Base-by-base conservation (phyloP, 2,113 vertebrate species). In the Nematolebias whitei region DNA sequence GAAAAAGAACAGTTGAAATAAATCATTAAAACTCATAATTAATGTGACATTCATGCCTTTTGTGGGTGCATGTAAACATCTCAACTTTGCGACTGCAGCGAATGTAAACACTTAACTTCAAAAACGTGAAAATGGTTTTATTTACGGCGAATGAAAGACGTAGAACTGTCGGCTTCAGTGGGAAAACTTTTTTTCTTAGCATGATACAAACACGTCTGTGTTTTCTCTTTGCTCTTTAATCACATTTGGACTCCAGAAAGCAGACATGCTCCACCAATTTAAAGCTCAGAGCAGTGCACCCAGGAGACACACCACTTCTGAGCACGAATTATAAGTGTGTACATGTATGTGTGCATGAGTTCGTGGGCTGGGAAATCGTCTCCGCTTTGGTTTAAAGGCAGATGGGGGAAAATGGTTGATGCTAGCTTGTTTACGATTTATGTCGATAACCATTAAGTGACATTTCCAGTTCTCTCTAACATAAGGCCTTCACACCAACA, bases 211-310 rank as follows among this genome's bases (percentile, higher is more conserved):
- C 54, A 62, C 26, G 14, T 11, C 15, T 72, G 59, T 60, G 57
- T 66, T 73, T 68, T 80, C 66, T 75, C 43, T 43, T 39, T 56
- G 52, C 44, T 35, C 41, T 70, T 78, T 50, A 57, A 79, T 82
- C 62, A 74, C 63, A 64, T 57, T 49, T n/a, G 20, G 67, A 26
- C 32, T 22, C 71, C 20, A 19, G 52, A 54, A 75, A 68, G 53
- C 53, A 78, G 74, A 68, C 84, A 68, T 71, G 68, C 65, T 65
- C 32, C 50, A 47, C 49, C 64, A 73, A 55, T 74, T 71, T 58
- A 48, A 69, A 70, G 61, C 22, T 45, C 0, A 49, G 56, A 76
- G 65, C 76, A 80, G 26, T 62, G 20, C 40, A 51, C 76, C 79
- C 76, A 22, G 23, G 76, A 76, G 76, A 83, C 20, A 26, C 10